Evolutionary conservation across 2,113 vertebrate genomes (phyloP), one percentile per base, ranked within the genome.

Genomic region (Numenius arquata): DNA sequence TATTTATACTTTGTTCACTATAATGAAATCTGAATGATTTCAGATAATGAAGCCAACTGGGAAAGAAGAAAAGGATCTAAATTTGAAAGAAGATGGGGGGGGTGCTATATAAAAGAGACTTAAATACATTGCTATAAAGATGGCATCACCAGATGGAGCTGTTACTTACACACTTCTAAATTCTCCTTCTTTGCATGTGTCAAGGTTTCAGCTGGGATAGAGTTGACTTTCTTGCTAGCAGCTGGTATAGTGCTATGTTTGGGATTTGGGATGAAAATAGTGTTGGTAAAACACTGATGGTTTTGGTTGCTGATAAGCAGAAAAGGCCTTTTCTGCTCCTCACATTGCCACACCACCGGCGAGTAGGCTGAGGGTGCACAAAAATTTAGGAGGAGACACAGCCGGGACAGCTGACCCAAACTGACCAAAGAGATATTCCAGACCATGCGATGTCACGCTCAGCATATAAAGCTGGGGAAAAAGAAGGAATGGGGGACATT

Each of bases 31-130:
- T 53, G 94, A 95, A 93, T 93, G 14, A 95, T 94, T 96, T 91
- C 78, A 95, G 73, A 94, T 87, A 95, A 97, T 91, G 55, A 96
- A 94, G 70, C 73, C 89, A 94, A 95, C 85, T 80, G 87, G 63
- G 94, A 93, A 93, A 93, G 67, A 63, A 90, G 52, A 93, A 89
- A 88, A 91, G 40, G 30, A 74, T 80, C 88, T 92, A 94, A 93
- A 86, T 89, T 88, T 89, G 83, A 89, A 96, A 95, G 66, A 85
- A 80, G 67, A 6, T 32, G 55, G n/a, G 7, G 25, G 15, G 66
- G 9, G 29, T 6, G 14, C 22, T 87, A 41, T 82, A 85, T 83
- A 79, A 78, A 77, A 74, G 41, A 82, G 66, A 66, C 78, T 93
- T 92, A 93, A 88, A 92, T 82, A 86, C 70, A 74, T 53, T 61